Base-by-base conservation (phyloP, 1,140 invertebrate species). In the Bombus affinis region DNA sequence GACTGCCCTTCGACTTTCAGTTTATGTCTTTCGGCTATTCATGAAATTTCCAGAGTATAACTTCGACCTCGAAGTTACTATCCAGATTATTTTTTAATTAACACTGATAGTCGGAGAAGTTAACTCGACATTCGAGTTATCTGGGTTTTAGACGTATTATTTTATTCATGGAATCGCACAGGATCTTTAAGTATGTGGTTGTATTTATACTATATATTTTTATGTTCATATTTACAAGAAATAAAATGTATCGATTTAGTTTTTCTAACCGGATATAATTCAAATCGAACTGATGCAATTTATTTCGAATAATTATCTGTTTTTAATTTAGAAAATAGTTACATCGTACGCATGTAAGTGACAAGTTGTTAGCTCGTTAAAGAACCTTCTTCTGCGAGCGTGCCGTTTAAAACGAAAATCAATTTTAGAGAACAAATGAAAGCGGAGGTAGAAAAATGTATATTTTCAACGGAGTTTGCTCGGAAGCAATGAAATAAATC, bases 1-100 rank as follows among this genome's bases (percentile, higher is more conserved):
- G 32, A 13, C n/a, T 18, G 53, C 6, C 86, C 71, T 85, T 85
- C 75, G 75, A 85, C 59, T 87, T 80, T 87, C 32, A 53, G 83
- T 70, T 72, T 65, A 53, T 53, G 47, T 8, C 47, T 68, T 42
- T 42, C 57, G 53, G 28, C 3, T 35, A 28, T 72, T 71, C n/a
- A 12, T 12, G 62, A n/a, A 53, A 53, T 53, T 18, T n/a, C n/a
- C n/a, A n/a, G 28, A n/a, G 59, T n/a, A 5, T 62, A 59, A 3
- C 25, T 12, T 28, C 9, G 4, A 66, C n/a, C n/a, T 15, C n/a
- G 59, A 65, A 44, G 39, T 47, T 70, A 32, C n/a, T 53, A 12
- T 28, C 8, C 57, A 12, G 12, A 62, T 62, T 62, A 62, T n/a
- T 62, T n/a, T n/a, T n/a, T 53, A 53, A 53, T 53, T 53, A 53